These are phyloP conservation scores for Muntiacus reevesi DNA, from an alignment of 2,113 vertebrate species.

Conservation along the genomic window DNA sequence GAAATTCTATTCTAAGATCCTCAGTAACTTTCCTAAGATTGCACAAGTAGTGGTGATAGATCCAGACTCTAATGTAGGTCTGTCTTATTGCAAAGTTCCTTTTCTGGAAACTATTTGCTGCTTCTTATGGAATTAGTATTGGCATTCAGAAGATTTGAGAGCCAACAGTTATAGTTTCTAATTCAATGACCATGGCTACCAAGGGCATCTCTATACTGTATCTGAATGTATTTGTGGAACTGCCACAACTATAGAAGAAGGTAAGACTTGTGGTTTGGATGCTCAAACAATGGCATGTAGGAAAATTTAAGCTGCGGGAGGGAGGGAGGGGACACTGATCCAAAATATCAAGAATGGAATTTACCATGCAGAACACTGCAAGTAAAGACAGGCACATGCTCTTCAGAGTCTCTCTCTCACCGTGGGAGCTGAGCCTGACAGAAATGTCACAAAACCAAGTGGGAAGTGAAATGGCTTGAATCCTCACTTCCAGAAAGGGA, in stretches of 20 bases:
- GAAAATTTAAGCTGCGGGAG: background rate
- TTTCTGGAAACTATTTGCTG: background rate
- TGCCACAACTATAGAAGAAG: background rate
- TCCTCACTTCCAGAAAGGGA: background rate
- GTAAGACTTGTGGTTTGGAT: background rate
- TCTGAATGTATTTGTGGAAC: background rate
- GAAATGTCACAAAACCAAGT: background rate
- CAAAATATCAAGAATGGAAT: background rate
- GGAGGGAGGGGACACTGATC: background rate
- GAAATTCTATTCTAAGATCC: background rate
- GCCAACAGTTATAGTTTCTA: background rate
- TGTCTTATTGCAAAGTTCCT: background rate
- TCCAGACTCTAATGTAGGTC: background rate
- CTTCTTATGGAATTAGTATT: background rate
- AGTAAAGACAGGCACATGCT: background rate
- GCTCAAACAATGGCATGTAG: background rate
- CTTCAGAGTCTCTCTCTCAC: background rate
- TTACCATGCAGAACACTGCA: background rate
- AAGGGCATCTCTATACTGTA: background rate
- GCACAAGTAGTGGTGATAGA: background rate
- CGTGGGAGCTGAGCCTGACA: background rate
- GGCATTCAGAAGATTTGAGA: background rate
- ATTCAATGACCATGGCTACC: background rate
- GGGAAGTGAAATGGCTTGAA: background rate
- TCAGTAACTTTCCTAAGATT: background rate